Evolutionary conservation across 2,113 vertebrate genomes (phyloP), one percentile per base, ranked within the genome.

Genomic region (Lutjanus erythropterus): DNA sequence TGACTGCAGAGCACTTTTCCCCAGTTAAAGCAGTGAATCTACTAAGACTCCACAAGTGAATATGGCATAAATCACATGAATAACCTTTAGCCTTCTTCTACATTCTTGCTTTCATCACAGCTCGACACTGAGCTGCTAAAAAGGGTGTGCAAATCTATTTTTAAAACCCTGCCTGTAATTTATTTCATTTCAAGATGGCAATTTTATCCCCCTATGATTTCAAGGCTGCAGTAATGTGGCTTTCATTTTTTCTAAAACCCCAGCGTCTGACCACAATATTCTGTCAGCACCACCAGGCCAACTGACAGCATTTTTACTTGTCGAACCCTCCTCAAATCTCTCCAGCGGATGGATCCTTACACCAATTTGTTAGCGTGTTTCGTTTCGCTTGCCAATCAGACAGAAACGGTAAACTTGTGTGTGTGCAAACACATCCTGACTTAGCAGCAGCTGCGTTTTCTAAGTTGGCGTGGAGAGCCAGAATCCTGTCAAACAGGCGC

Each of bases 111-210:
- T 86, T 83, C 52, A 74, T 85, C 76, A 55, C 65, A 74, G 80
- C 56, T 71, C 10, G 50, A 77, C 76, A 52, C 67, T 15, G 69
- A 80, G 72, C 79, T 80, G 81, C 79, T 88, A 89, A 94, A 94
- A 80, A 58, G 56, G 16, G 44, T 75, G 27, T 37, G 19, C 49
- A 78, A 44, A 66, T 87, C 90, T 92, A 94, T 93, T 93, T 94
- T 84, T 88, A 76, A 90, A 91, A 61, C 16, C 44, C 37, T 56
- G 80, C 72, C 92, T 95, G 77, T 94, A 92, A 94, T 95, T 94
- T 93, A 80, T 85, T 92, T 88, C 46, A 86, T 81, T 80, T 82
- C 77, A 81, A 84, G 76, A 73, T 58, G 71, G 83, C 78, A 88
- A 90, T 91, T 91, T 81, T 61, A 85, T 81, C 62, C 80, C 55